Base-by-base conservation (phyloP, 1,140 invertebrate genomes). In the Anastatus disparis region DNA sequence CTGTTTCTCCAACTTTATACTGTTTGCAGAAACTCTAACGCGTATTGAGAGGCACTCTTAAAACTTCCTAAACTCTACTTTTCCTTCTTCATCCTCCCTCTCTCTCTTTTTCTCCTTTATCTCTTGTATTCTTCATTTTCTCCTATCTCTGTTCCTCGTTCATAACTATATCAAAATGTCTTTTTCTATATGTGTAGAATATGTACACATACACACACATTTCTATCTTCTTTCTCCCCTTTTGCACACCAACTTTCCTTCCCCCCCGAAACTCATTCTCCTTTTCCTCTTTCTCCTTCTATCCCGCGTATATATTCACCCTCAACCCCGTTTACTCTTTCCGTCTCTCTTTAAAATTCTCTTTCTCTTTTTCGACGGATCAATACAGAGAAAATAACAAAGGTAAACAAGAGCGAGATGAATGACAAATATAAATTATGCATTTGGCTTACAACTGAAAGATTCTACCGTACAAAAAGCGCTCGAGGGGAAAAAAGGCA, bases 311-410 rank as follows among this genome's bases (percentile, higher is more conserved):
- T 29, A 15, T 53, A 38, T 72, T 69, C 74, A 71, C 73, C 73
- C 76, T 76, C 76, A 79, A 78, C 76, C 79, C 80, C 78, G 80
- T 82, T 83, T 82, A 78, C 78, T 83, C n/a, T n/a, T n/a, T n/a
- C n/a, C n/a, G n/a, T n/a, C n/a, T n/a, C 81, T 77, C 81, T 78
- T 82, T 74, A 74, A 77, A 82, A 82, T 76, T 81, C 75, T 71
- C 74, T 75, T n/a, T n/a, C n/a, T n/a, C n/a, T n/a, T n/a, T n/a
- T 76, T 73, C 74, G 76, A 63, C 75, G 80, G 81, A 83, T 83
- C 81, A 83, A 83, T 83, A 83, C 80, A 53, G 74, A 77, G 76
- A 78, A 78, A 81, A 81, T 77, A 82, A 83, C 78, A 81, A 79
- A 82, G 75, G 77, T 80, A 81, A 81, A 80, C 77, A 80, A 78